Evolutionary conservation across 2,888 invertebrate species (phyloP), one percentile per base, ranked within the genome.

Genomic region (Brenthis daphne): DNA sequence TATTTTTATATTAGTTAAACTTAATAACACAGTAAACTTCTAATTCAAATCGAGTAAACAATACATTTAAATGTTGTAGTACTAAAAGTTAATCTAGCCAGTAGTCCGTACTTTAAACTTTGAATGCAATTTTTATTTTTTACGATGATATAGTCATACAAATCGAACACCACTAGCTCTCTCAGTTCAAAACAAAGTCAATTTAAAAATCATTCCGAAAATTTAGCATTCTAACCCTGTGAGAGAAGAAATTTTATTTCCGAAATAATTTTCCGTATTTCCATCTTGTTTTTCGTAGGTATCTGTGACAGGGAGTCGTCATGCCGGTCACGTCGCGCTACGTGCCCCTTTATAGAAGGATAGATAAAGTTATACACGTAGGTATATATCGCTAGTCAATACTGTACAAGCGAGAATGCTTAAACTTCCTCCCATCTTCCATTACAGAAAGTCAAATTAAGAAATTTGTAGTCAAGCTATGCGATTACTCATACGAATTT

Each of bases 261-360:
- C 74, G 72, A 71, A 71, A 75, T 75, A 76, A 76, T 76, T 75
- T 76, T 76, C 75, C 73, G 76, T 75, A 77, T 77, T 77, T 75
- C 74, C 76, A 75, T 77, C 75, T 76, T 76, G 76, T 73, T 77
- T 76, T 74, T 72, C 73, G 73, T 71, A 71, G 73, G 66, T 74
- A 71, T 74, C 72, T 72, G 74, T 72, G 70, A 67, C 70, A 64
- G 71, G 70, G 67, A 65, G 11, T 58, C 67, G 68, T 67, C 68
- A 77, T 77, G 74, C 77, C 65, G 70, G 76, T 77, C 80, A 81
- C 80, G 80, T 79, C 68, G 57, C n/a, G 33, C 69, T 71, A 77
- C 81, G 79, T 79, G 78, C 74, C 72, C 67, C 61, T 67, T 74
- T 74, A 75, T 64, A 64, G 64, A 50, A 54, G 48, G 57, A 61